phyloP scores from a whole-genome alignment of 2,113 vertebrate genomes.

The Perca schrenkii region DNA sequence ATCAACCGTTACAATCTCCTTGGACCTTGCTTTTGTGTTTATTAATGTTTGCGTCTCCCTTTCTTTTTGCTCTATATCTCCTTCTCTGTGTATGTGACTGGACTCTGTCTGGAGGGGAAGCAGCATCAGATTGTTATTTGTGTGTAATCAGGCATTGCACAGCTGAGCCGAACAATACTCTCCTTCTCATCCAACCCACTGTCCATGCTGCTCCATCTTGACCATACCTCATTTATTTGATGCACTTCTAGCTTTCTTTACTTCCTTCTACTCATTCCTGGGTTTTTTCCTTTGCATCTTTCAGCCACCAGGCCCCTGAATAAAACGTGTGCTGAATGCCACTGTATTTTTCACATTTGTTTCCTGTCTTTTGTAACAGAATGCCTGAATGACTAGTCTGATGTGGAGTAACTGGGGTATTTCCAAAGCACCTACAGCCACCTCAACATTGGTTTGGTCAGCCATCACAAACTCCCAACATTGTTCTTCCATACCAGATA shows the following conservation, averaged over 20 bases:
- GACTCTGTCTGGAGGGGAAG: constrained; percentile 52
- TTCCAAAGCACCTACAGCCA: constrained; percentile 34
- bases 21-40: constrained; percentile 29
- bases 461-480: constrained; percentile 28
- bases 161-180: constrained; percentile 66
- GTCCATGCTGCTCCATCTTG: constrained; percentile 21
- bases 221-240: constrained; percentile 55
- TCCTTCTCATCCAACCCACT: constrained; percentile 28
- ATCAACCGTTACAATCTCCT: constrained; percentile 38
- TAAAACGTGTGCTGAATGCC: constrained; percentile 13
- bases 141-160: constrained; percentile 76
- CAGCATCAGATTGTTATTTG: constrained; percentile 72
- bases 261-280: constrained; percentile 6
- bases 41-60: constrained; percentile 38
- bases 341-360: constrained; percentile 18
- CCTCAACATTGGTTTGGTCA: constrained; percentile 42
- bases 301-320: neutral
- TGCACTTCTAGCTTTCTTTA: constrained; percentile 29
- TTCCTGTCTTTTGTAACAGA: constrained; percentile 24
- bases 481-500: constrained; percentile 1
- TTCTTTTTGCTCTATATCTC: constrained; percentile 16
- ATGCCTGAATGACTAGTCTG: constrained; percentile 18
- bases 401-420: constrained; percentile 20
- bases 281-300: constrained; percentile 9
- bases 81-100: constrained; percentile 28